phyloP scores from a whole-genome alignment of 2,888 invertebrate species.

The Deilephila porcellus region DNA sequence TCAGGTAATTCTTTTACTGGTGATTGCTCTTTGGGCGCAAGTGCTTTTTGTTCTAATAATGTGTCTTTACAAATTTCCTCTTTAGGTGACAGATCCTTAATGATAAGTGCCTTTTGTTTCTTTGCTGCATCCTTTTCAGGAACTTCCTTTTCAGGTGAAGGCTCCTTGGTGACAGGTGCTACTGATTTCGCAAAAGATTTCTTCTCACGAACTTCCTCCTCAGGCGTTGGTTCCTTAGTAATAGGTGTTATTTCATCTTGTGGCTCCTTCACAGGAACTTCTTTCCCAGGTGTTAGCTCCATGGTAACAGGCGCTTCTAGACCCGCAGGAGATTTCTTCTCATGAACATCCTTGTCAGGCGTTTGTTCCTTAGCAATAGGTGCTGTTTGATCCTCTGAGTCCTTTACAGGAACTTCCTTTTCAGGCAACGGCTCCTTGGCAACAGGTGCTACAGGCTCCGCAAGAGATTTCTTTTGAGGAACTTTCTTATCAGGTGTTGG shows the following conservation, averaged over 20 bases:
- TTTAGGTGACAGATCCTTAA: not conserved
- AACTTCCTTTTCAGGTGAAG: not conserved
- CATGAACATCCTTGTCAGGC: not conserved
- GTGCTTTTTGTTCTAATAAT: not conserved
- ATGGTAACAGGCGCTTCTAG: not conserved
- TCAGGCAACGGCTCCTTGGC: not conserved
- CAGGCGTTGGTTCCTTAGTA: not conserved
- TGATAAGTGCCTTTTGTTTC: not conserved
- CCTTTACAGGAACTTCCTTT: not conserved
- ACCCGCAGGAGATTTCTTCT: not conserved
- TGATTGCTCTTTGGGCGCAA: not conserved
- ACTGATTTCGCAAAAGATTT: not conserved
- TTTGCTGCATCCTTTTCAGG: not conserved
- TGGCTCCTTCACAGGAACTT: not conserved
- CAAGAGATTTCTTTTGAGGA: not conserved
- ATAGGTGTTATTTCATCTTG: not conserved
- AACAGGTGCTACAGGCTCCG: not conserved
- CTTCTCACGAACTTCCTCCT: not conserved
- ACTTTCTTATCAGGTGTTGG: not conserved
- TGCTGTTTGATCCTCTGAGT: not conserved
- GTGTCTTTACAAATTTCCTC: not conserved
- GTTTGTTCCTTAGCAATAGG: not conserved
- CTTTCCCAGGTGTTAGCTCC: not conserved
- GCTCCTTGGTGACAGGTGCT: not conserved
- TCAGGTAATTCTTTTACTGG: not conserved